Base-by-base conservation (phyloP, 2,888 invertebrate genomes). In the Allacma fusca region DNA sequence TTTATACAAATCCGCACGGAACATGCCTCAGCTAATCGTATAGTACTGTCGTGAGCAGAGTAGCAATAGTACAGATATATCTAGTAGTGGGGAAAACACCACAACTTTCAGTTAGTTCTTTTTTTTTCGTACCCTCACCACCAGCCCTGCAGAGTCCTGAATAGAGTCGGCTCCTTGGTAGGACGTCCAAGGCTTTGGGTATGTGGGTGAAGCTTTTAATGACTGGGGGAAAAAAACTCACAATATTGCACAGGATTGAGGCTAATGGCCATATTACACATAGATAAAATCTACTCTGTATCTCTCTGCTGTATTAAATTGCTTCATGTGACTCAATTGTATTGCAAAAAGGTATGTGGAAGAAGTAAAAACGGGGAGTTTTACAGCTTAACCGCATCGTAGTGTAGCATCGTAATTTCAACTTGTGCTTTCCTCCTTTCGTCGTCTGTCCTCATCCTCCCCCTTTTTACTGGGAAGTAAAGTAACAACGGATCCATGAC, bases 321-420 rank as follows among this genome's bases (percentile, higher is more conserved):
- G 62, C 62, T 62, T 62, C 62, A 12, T 23, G 62, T 26, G n/a
- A 62, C 62, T 62, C 62, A 12, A 24, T 62, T 57, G 19, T 57
- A 57, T 21, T 57, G 57, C 21, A 57, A 24, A 26, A 62, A 62
- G 62, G 62, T 23, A 62, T 62, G 62, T 62, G 50, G 23, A 28
- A 16, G 44, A 50, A 71, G 26, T 24, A 57, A 71, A 71, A 43
- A 19, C 62, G 9, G 24, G 4, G 28, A 26, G 26, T 57, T 71
- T 71, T 57, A 50, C 28, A 57, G 50, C 71, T 71, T 57, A 57
- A 71, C 57, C 57, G 57, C 57, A 71, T 57, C 57, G 57, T 71
- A 9, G 23, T 26, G 24, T 24, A 28, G 71, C 26, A 57, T 71
- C 26, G 50, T 71, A 71, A 57, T 57, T 71, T 19, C 44, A 71